Base-by-base conservation (phyloP, 2,888 invertebrate species). In the Cacoxenus indagator region DNA sequence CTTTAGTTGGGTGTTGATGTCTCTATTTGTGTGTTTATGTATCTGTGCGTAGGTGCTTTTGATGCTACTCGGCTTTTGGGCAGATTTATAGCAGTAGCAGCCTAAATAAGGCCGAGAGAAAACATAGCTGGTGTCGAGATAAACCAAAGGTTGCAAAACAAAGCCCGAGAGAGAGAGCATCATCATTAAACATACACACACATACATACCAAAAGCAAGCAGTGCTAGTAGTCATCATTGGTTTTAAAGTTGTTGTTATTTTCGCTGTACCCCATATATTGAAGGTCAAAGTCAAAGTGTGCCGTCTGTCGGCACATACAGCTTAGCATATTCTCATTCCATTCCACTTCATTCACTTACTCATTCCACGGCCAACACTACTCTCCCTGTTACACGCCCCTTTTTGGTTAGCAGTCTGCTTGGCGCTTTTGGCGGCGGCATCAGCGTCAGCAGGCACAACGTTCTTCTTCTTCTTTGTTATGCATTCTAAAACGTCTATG, bases 211-310 rank as follows among this genome's bases (percentile, higher is more conserved):
- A 48, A 14, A 26, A 46, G 2, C 64, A 46, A 64, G 8, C 64
- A 27, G 43, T 65, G 48, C 51, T 27, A 48, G 31, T 27, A 46
- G 24, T 62, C 62, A 45, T 62, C 62, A 45, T 22, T 64, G 64
- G 48, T 19, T 43, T 22, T 51, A 19, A 19, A 19, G 22, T 51
- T 51, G 6, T 19, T 51, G 51, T 5, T 37, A 48, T 3, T 19
- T 6, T 14, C 24, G 9, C 64, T 64, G 51, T 31, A 37, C 45
- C 45, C 27, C 64, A 51, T 17, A n/a, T n/a, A 65, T 65, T 29
- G 51, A 48, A 19, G 29, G 51, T 29, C 51, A 51, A 51, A 51
- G 51, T 51, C 51, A 51, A 37, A 37, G 14, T 37, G 37, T n/a
- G n/a, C n/a, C n/a, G n/a, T 14, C 37, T 37, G 37, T 37, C 37